These are phyloP conservation scores for Tachuris rubrigastra DNA, from an alignment of 2,113 vertebrate genomes.

Conservation along the genomic window DNA sequence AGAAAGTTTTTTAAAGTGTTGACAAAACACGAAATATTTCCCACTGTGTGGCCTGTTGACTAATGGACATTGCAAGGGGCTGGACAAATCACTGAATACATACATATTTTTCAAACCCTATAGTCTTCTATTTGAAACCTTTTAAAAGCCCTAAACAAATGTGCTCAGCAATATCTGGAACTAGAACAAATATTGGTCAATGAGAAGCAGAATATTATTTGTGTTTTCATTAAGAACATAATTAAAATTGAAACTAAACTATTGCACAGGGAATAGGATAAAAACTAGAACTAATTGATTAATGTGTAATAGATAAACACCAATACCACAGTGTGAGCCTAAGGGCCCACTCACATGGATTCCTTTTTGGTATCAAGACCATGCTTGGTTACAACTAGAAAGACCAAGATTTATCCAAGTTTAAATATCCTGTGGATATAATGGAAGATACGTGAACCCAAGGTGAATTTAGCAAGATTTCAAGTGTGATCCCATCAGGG, in stretches of 20 bases:
- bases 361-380: not conserved
- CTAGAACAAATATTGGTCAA: not conserved
- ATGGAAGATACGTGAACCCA: not conserved
- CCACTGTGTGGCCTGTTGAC: not conserved
- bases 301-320: not conserved
- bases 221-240: not conserved
- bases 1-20: not conserved
- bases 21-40: not conserved
- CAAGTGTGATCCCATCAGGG: not conserved
- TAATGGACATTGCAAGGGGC: not conserved
- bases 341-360: not conserved
- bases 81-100: not conserved
- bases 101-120: not conserved
- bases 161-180: not conserved
- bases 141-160: not conserved
- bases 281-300: conserved; percentile 6
- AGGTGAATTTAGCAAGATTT: not conserved
- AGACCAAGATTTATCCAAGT: not conserved
- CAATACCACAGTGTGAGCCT: not conserved
- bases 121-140: not conserved
- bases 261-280: not conserved
- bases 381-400: not conserved
- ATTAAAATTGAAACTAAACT: not conserved
- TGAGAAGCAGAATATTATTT: not conserved
- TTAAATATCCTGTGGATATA: not conserved